Evolutionary conservation across 2,797 vertebrate species (phyloP), one percentile per base, ranked within the genome.

Genomic region (Sebastes goodei): DNA sequence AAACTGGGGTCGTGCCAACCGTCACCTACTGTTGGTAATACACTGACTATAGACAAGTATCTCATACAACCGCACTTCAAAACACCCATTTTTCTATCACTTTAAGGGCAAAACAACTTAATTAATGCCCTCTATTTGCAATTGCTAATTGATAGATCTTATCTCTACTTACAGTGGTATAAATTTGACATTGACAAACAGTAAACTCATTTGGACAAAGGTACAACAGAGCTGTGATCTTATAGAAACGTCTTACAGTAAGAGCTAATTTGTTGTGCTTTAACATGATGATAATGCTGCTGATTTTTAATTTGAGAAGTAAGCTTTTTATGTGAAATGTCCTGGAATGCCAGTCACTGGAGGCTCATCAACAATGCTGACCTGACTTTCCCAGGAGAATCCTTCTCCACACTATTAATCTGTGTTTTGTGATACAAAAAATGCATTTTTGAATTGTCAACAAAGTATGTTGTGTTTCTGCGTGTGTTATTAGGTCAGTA

Each of bases 241-340:
- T 20, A 14, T 17, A 15, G 11, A 52, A 81, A 35, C 6, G 30
- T 59, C 20, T 35, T 6, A 32, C 32, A 38, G 23, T 23, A 33
- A 4, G 25, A 67, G 56, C 7, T 42, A 30, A 60, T 64, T 4
- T 61, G 20, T 59, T 59, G 64, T 42, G 3, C 46, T 71, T 52
- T 35, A 25, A 67, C 35, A 27, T 25, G 17, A 10, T 30, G 9
- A 73, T 29, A 42, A 64, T 14, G 6, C 27, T 42, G 23, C 27
- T 35, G 11, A 15, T 27, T 68, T 32, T 29, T 66, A 12, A 59
- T 27, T 65, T 65, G 9, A 59, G 7, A 52, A 27, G 30, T 17
- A 64, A 57, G n/a, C 10, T 78, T 27, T 33, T 42, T 12, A 15
- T 10, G 10, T 79, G 42, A 61, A 42, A 35, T 76, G 15, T 42